phyloP scores from a whole-genome alignment of 2,797 vertebrate species.

The Erithacus rubecula region DNA sequence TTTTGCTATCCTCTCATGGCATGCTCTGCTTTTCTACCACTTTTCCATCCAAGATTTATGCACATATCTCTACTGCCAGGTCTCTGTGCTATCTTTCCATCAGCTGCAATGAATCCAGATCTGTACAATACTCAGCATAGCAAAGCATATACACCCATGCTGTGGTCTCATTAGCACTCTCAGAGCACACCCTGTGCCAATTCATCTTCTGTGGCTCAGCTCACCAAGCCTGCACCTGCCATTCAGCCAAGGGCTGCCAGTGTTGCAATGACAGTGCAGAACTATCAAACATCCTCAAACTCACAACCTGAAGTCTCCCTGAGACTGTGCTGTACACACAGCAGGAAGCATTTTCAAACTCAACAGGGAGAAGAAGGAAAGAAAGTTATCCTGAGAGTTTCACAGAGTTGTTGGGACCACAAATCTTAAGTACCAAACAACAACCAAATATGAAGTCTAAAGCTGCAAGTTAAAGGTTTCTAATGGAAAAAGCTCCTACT shows the following conservation, averaged over 20 bases:
- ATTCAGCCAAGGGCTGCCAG: neutral
- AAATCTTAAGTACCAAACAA: neutral
- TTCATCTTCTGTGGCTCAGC: neutral
- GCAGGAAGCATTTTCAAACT: neutral
- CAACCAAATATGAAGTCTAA: neutral
- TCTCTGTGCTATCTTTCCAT: neutral
- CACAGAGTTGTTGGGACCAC: neutral
- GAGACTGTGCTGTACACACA: neutral
- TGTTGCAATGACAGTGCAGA: rapidly evolving
- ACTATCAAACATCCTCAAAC: neutral
- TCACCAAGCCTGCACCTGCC: neutral
- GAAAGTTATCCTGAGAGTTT: neutral
- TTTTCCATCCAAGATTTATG: neutral
- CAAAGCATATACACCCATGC: rapidly evolving
- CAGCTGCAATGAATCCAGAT: neutral
- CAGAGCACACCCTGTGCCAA: rapidly evolving
- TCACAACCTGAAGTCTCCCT: neutral
- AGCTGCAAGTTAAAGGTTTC: neutral
- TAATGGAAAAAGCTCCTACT: neutral
- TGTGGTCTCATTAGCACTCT: neutral
- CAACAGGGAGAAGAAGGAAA: neutral
- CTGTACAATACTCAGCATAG: neutral
- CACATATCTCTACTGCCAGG: neutral
- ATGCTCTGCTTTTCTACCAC: neutral
- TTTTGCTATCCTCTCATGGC: neutral